Evolutionary conservation across 1,140 invertebrate genomes (phyloP).

Genomic region (Druon quercuslanigerum): DNA sequence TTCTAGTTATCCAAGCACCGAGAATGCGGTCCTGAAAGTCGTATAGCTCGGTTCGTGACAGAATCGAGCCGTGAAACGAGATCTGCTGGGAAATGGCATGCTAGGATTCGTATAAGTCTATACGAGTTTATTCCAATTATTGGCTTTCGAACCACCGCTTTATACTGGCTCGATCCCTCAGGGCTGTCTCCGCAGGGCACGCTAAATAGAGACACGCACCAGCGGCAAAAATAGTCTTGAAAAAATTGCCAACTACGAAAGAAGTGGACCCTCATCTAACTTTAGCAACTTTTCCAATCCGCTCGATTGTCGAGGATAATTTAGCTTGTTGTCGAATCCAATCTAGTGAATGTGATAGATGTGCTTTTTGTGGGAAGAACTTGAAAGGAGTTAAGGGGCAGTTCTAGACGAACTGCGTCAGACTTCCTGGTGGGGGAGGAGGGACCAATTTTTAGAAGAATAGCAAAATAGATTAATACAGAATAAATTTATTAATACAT

Average conservation of each 20-base stretch:
- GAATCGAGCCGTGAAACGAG: conserved; percentile 76
- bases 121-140: conserved; percentile 70
- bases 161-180: conserved; percentile 27
- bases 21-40: conserved; percentile 61
- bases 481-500: too few relatives aligned
- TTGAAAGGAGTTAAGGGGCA: too few relatives aligned
- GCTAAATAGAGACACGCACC: conserved; percentile 29
- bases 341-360: too few relatives aligned
- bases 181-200: conserved; percentile 19
- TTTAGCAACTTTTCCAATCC: conserved; percentile 27
- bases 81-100: conserved; percentile 58
- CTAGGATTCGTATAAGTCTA: conserved; percentile 32
- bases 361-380: too few relatives aligned
- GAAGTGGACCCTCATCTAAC: conserved; percentile 21
- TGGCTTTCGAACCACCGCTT: conserved; percentile 46
- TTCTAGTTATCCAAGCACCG: conserved; percentile 71
- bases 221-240: conserved; percentile 9
- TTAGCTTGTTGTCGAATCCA: neutral
- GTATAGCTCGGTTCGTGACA: conserved; percentile 64
- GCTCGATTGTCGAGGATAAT: neutral
- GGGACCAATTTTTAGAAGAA: too few relatives aligned
- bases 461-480: too few relatives aligned
- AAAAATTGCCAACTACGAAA: conserved; percentile 15
- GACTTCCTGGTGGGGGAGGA: too few relatives aligned
- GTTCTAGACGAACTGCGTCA: too few relatives aligned